Percentiles rank a stretch among this genome's conserved stretches.
phyloP scores from a whole-genome alignment of 2,888 invertebrate genomes.

The Rugalucina vietnamica region DNA sequence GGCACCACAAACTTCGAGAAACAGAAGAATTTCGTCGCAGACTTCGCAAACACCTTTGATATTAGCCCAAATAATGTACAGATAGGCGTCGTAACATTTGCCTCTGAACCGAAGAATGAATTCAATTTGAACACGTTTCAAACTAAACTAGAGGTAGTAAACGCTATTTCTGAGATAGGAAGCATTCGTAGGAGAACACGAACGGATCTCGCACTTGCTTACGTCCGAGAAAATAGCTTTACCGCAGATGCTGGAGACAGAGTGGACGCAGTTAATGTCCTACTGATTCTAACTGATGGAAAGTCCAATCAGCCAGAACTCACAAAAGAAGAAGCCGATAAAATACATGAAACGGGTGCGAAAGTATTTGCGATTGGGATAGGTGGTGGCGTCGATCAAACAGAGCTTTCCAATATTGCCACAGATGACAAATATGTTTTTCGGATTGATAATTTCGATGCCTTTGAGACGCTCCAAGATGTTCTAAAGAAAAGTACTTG shows the following conservation, averaged over 20 bases:
- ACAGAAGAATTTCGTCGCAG: slow-evolving; percentile 72
- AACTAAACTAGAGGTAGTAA: slow-evolving; percentile 59
- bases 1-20: slow-evolving; percentile 69
- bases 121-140: slow-evolving; percentile 71
- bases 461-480: slow-evolving; percentile 70
- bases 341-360: slow-evolving; percentile 59
- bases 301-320: slow-evolving; percentile 61
- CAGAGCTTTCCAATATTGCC: slow-evolving; percentile 74
- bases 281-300: slow-evolving; percentile 75
- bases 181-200: no score
- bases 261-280: slow-evolving; percentile 69
- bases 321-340: slow-evolving; percentile 58
- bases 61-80: slow-evolving; percentile 73
- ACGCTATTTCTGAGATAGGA: slow-evolving; percentile 68
- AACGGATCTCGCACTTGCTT: slow-evolving; percentile 74
- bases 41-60: slow-evolving; percentile 69
- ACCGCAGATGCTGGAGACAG: slow-evolving; percentile 70
- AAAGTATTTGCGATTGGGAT: slow-evolving; percentile 74
- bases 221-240: slow-evolving; percentile 69
- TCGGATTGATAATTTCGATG: slow-evolving; percentile 71
- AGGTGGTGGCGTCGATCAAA: slow-evolving; percentile 66
- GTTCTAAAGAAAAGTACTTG: slow-evolving; percentile 73
- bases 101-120: slow-evolving; percentile 64
- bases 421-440: slow-evolving; percentile 72
- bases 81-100: slow-evolving; percentile 72